These are phyloP conservation scores for Pipistrellus pipistrellus DNA, from an alignment of 2,797 vertebrate genomes.

Conservation along the genomic window DNA sequence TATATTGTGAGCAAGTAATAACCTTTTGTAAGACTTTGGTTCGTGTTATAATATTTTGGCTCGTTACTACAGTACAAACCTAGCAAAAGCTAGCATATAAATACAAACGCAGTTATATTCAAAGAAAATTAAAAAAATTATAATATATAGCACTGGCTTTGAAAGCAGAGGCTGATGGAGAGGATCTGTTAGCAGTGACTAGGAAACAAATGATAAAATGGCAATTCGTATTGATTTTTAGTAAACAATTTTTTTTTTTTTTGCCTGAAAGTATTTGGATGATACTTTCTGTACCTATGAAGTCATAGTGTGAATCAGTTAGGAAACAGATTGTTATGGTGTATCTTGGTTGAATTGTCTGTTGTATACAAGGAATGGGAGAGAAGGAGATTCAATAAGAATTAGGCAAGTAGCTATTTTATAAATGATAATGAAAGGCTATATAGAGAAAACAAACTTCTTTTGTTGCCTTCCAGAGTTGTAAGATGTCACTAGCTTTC, in stretches of 20 bases:
- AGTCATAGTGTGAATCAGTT: background rate
- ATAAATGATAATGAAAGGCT: background rate
- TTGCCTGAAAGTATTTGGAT: background rate
- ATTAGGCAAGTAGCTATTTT: background rate
- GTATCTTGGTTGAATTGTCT: background rate
- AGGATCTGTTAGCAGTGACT: background rate
- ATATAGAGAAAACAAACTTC: background rate
- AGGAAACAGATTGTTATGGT: background rate
- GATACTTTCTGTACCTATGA: background rate
- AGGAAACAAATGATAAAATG: background rate
- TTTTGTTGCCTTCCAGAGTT: background rate
- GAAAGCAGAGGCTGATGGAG: background rate
- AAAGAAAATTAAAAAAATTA: background rate
- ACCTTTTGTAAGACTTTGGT: background rate
- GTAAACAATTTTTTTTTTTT: background rate
- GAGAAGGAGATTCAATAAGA: background rate
- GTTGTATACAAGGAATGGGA: background rate
- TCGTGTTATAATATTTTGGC: background rate
- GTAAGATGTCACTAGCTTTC: background rate
- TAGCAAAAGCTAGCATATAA: background rate
- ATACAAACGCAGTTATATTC: background rate
- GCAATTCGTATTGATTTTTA: background rate
- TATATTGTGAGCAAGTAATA: background rate
- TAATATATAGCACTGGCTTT: background rate
- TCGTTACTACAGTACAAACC: background rate